Conservation (phyloP, 2,888 invertebrate genomes). For the Tetrapedia diversipes region DNA sequence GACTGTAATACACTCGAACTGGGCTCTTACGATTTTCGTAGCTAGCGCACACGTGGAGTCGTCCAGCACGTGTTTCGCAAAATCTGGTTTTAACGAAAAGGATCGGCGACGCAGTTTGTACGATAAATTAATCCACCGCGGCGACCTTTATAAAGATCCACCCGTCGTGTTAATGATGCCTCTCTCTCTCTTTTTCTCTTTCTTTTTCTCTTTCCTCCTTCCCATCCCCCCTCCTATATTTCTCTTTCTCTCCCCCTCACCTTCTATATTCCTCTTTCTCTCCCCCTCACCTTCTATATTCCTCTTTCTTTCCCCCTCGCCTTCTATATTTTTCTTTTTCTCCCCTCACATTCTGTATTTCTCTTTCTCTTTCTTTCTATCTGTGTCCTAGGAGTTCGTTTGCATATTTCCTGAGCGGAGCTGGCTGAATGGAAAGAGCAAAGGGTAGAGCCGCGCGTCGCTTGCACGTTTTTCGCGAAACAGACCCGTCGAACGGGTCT, state of each 20-base stretch:
- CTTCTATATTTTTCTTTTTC: too few relatives aligned
- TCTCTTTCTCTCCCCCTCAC: too few relatives aligned
- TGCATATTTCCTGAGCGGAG: conserved; percentile 42
- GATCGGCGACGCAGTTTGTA: conserved; percentile 7
- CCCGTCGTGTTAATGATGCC: conserved; percentile 30
- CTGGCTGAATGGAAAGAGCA: conserved; percentile 48
- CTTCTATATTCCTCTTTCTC: too few relatives aligned
- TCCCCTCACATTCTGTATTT: too few relatives aligned
- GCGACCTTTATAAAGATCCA: conserved; percentile 50
- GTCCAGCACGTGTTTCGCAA: neutral
- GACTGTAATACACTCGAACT: too few relatives aligned
- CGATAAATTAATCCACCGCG: conserved; percentile 45
- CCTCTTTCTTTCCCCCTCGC: too few relatives aligned
- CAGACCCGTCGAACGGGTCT: conserved; percentile 31
- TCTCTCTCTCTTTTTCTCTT: too few relatives aligned
- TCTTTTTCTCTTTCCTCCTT: too few relatives aligned
- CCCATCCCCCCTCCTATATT: too few relatives aligned
- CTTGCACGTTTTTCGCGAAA: conserved; percentile 19
- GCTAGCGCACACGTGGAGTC: neutral
- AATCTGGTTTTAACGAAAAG: neutral
- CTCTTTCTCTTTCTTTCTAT: too few relatives aligned
- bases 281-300: too few relatives aligned
- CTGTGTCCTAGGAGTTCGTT: conserved; percentile 29
- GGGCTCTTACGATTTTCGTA: too few relatives aligned
- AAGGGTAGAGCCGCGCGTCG: conserved; percentile 33